These are phyloP conservation scores for Chromobotia macracanthus DNA, from an alignment of 2,797 vertebrate species.

Conservation along the genomic window DNA sequence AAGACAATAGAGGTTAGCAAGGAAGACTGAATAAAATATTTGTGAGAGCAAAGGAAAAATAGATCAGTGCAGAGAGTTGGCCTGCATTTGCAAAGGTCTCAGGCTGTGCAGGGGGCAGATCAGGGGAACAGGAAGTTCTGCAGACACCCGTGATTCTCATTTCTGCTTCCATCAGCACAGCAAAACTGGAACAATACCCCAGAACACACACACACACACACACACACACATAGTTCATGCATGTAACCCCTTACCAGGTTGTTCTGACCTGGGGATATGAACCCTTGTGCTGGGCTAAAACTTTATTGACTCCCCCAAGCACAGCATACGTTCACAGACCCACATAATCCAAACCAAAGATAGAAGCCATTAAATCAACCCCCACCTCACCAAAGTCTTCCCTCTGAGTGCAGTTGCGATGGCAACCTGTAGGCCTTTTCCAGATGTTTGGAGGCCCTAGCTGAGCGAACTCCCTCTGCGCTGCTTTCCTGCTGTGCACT, in stretches of 20 bases:
- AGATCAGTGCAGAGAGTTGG: slow-evolving; percentile 44
- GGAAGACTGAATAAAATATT: background rate
- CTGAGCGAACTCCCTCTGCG: slow-evolving; percentile 37
- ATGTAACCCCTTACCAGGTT: slow-evolving; percentile 4
- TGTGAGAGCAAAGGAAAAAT: background rate
- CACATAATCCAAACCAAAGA: slow-evolving; percentile 72
- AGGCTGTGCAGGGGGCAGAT: slow-evolving; percentile 68
- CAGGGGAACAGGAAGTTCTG: slow-evolving; percentile 70
- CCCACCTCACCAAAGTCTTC: slow-evolving; percentile 57
- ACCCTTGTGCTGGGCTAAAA: slow-evolving; percentile 61
- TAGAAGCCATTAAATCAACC: slow-evolving; percentile 28
- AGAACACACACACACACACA: background rate
- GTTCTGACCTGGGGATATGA: slow-evolving; percentile 65
- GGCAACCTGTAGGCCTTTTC: slow-evolving; percentile 73
- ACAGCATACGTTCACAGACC: slow-evolving; percentile 36
- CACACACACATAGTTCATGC: background rate
- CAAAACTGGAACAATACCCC: slow-evolving; percentile 41
- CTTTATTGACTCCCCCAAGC: slow-evolving; percentile 11
- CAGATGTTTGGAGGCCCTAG: slow-evolving; percentile 71
- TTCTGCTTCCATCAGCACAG: slow-evolving; percentile 67
- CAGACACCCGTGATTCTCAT: slow-evolving; percentile 84
- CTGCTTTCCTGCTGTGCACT: slow-evolving; percentile 41
- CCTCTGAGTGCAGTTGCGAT: slow-evolving; percentile 69
- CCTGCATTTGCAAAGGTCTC: slow-evolving; percentile 61
- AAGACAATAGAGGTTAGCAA: background rate